Evolutionary conservation across 2,888 invertebrate genomes (phyloP).

Genomic region (Gastrophysa polygoni): DNA sequence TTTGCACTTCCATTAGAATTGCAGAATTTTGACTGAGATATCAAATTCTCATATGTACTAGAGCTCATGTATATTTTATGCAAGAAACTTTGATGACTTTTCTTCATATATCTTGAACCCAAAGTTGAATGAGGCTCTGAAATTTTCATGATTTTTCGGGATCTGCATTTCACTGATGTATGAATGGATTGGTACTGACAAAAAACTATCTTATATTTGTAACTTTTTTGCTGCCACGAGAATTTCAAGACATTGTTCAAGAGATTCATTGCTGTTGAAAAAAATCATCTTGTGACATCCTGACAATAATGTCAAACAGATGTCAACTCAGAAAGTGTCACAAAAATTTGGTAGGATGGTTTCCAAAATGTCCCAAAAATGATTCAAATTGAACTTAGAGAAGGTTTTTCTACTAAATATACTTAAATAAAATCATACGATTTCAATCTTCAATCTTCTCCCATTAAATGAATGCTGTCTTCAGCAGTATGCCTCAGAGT

Average conservation of each 20-base stretch:
- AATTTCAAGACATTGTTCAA: slow-evolving; percentile 4
- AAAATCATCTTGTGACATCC: not conserved
- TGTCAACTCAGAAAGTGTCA: no score
- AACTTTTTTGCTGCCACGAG: not conserved
- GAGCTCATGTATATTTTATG: slow-evolving; percentile 4
- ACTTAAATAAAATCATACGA: slow-evolving; percentile 1
- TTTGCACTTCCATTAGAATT: not conserved
- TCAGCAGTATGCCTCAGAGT: slow-evolving; percentile 63
- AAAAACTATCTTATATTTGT: not conserved
- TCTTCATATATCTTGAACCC: not conserved
- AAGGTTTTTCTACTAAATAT: not conserved
- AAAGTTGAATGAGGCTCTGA: not conserved
- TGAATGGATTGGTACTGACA: not conserved
- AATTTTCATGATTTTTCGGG: not conserved
- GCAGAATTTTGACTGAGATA: slow-evolving; percentile 13
- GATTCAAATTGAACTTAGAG: no score
- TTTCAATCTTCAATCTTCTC: slow-evolving; percentile 49
- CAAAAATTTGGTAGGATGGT: no score
- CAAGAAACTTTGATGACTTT: not conserved
- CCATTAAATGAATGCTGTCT: slow-evolving; percentile 63
- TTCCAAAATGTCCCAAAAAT: no score
- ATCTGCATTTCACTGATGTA: not conserved
- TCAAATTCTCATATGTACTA: slow-evolving; percentile 13
- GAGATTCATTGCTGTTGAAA: slow-evolving; percentile 3
- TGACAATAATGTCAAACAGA: not conserved